Base-by-base conservation (phyloP, 2,797 vertebrate genomes). In the Gadopsis marmoratus region DNA sequence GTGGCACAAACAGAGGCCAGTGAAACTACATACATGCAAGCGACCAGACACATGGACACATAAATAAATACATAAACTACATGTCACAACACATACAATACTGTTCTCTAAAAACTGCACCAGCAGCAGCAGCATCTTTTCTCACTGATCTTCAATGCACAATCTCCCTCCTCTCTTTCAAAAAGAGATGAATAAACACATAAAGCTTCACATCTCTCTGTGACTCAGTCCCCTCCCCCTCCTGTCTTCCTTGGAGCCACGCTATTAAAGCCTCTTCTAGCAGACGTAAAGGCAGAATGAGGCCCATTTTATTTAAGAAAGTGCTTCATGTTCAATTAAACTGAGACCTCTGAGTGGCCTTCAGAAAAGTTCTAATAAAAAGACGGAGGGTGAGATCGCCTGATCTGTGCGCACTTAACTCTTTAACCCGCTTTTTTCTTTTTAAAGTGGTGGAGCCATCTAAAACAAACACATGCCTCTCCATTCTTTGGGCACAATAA, bases 391-490 rank as follows among this genome's bases (percentile, higher is more conserved):
- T 63, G 51, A 86, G 67, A 77, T 61, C 7, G 48, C 21, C 66
- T 67, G 78, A 72, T 82, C 69, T 68, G 64, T 0, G 4, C 2
- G 1, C 58, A 26, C 71, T 77, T 74, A 65, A 70, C 74, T 84
- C 66, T 84, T 48, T 47, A 55, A 70, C 56, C 56, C 41, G 26
- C 4, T 69, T 68, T 63, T 64, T 61, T 65, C 26, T 62, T 65
- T 56, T 65, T 62, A 3, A 76, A 71, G 71, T 56, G 35, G 45
- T 53, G 35, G 21, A 60, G 56, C 31, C 10, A 26, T 70, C 62
- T 60, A 74, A 86, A 87, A 83, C 73, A 82, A 83, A 84, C 81
- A 83, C 72, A 74, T 83, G 83, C 59, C 51, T 78, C 55, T 63
- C 79, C 62, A 63, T 83, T 85, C 66, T 77, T 47, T 53, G 29